phyloP scores from a whole-genome alignment of 2,797 vertebrate species.

The Octomys mimax region DNA sequence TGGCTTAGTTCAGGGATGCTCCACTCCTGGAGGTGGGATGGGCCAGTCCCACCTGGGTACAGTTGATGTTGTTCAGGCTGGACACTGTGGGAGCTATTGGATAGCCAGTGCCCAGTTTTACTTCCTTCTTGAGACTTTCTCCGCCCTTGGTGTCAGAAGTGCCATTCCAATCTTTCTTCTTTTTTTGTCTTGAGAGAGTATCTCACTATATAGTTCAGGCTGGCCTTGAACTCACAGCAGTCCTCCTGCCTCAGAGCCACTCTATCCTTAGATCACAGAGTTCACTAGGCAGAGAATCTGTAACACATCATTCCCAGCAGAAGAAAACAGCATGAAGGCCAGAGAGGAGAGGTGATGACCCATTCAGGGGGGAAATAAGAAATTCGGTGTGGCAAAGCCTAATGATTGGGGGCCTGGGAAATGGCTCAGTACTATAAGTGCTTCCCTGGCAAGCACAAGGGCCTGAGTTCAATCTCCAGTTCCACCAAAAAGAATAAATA shows the following conservation, averaged over 20 bases:
- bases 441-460: too few species aligned
- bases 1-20: neutral
- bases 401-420: neutral
- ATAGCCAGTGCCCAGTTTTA: neutral
- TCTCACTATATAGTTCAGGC: too few species aligned
- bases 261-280: neutral
- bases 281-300: slow-evolving; percentile 40
- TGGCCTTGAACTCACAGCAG: too few species aligned
- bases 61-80: neutral
- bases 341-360: neutral
- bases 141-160: neutral
- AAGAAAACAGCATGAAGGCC: neutral
- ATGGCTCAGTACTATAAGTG: too few species aligned
- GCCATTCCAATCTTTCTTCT: neutral
- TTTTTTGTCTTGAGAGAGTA: too few species aligned
- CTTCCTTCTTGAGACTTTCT: slow-evolving; percentile 22
- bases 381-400: neutral
- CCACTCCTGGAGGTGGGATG: neutral
- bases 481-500: too few species aligned
- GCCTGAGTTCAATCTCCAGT: too few species aligned
- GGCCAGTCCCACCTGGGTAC: neutral
- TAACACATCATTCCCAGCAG: slow-evolving; percentile 32
- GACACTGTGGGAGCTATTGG: neutral
- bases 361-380: neutral
- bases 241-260: too few species aligned